Evolutionary conservation across 2,888 invertebrate species (phyloP).

Genomic region (Cantharis rufa): DNA sequence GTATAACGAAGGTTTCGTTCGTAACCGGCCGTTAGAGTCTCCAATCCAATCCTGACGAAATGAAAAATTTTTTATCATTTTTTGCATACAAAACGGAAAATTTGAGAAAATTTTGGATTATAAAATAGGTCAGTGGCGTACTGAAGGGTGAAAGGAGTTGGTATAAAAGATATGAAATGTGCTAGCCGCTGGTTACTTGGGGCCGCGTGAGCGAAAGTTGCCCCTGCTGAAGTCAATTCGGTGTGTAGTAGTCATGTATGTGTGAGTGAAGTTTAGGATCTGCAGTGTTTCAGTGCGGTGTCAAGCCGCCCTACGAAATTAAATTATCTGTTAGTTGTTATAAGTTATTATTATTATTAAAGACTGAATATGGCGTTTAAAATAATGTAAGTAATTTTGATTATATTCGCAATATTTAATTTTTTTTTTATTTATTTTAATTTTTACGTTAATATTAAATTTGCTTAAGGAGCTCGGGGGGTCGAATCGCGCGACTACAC

Average conservation of each 20-base stretch:
- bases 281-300: conserved; percentile 35
- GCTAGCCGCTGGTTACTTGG: conserved; percentile 44
- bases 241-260: conserved; percentile 36
- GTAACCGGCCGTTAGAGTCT: conserved; percentile 1
- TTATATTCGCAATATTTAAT: not conserved
- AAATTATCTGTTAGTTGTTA: conserved; percentile 11
- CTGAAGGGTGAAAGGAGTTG: conserved; percentile 37
- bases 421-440: not conserved
- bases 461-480: not conserved
- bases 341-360: conserved; percentile 10
- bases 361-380: conserved; percentile 30
- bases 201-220: conserved; percentile 38
- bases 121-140: conserved; percentile 30
- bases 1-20: not conserved
- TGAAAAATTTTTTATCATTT: not conserved
- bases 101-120: not conserved
- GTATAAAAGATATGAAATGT: conserved; percentile 44
- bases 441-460: not conserved
- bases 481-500: not conserved
- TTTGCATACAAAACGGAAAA: not conserved
- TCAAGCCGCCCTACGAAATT: conserved; percentile 29
- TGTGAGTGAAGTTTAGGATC: conserved; percentile 35
- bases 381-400: conserved; percentile 26
- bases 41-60: not conserved
- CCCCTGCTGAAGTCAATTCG: conserved; percentile 36